A percentile compares a stretch with the other conserved stretches of the same genome.
phyloP scores from a whole-genome alignment of 2,888 invertebrate genomes.

The Trichopoda pennipes region DNA sequence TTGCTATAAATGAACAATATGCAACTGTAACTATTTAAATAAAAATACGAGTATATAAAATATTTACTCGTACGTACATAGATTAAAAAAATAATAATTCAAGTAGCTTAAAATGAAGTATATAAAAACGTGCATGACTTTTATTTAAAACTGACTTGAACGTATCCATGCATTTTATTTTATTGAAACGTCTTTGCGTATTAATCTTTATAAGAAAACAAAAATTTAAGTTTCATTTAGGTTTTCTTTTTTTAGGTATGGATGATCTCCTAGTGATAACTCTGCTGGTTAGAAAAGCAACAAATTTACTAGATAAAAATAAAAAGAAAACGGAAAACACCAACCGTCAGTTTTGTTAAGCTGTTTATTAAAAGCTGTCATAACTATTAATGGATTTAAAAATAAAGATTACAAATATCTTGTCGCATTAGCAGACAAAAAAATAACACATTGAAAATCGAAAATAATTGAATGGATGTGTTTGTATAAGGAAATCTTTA shows the following conservation, averaged over 20 bases:
- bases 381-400: conserved; percentile 59
- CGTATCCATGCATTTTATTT: conserved; percentile 27
- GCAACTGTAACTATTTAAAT: conserved; percentile 22
- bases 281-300: conserved; percentile 1
- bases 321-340: too few species aligned
- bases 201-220: conserved; percentile 22
- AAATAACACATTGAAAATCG: not conserved
- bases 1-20: conserved; percentile 34
- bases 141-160: conserved; percentile 24
- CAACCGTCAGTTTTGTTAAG: conserved; percentile 60
- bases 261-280: conserved; percentile 50
- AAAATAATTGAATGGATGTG: conserved; percentile 8
- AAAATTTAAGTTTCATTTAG: conserved; percentile 17
- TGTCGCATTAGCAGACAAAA: conserved; percentile 45
- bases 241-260: conserved; percentile 12
- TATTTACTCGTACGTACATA: not conserved
- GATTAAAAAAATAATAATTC: conserved; percentile 54
- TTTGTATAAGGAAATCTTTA: conserved; percentile 49
- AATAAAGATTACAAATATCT: conserved; percentile 57
- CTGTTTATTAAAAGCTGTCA: conserved; percentile 66
- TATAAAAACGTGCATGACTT: conserved; percentile 35
- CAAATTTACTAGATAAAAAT: not conserved
- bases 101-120: conserved; percentile 52
- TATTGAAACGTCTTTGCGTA: conserved; percentile 35
- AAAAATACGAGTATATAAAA: not conserved